phyloP scores from a whole-genome alignment of 2,113 vertebrate genomes.

The Ceyx melanurus region DNA sequence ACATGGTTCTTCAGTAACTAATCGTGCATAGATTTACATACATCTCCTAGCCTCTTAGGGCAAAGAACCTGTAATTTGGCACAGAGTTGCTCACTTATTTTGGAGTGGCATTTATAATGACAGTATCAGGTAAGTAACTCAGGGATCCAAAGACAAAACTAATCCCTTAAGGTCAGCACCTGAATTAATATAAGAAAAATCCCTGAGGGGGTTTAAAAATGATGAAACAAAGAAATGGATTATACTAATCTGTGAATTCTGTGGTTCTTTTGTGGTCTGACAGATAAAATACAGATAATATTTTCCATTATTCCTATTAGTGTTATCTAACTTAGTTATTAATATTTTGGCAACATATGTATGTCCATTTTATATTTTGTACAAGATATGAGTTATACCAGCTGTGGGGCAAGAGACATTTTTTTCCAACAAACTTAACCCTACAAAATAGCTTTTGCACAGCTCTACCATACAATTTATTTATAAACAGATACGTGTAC shows the following conservation, averaged over 20 bases:
- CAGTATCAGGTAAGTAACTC: not conserved
- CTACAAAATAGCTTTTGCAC: not conserved
- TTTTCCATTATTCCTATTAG: not conserved
- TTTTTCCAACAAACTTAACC: not conserved
- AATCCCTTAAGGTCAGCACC: not conserved
- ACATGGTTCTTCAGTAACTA: not conserved
- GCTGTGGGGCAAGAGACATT: not conserved
- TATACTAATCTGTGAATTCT: not conserved
- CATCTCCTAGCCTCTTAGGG: not conserved
- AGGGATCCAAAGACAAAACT: constrained; percentile 12
- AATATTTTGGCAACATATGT: not conserved
- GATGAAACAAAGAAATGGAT: constrained; percentile 1
- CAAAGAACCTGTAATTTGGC: not conserved
- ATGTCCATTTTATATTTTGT: not conserved
- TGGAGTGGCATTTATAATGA: not conserved
- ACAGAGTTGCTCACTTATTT: not conserved
- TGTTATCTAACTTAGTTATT: not conserved
- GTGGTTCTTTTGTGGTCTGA: not conserved
- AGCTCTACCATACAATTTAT: not conserved
- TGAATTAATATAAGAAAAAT: constrained; percentile 18
- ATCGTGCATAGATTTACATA: not conserved
- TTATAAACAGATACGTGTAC: not conserved
- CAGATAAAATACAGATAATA: not conserved
- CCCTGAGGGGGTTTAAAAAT: not conserved
- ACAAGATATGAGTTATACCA: not conserved